Percentiles rank a stretch among this genome's conserved stretches.
Conservation (phyloP, 2,797 vertebrate species). For the Crocodylus rhombifer region DNA sequence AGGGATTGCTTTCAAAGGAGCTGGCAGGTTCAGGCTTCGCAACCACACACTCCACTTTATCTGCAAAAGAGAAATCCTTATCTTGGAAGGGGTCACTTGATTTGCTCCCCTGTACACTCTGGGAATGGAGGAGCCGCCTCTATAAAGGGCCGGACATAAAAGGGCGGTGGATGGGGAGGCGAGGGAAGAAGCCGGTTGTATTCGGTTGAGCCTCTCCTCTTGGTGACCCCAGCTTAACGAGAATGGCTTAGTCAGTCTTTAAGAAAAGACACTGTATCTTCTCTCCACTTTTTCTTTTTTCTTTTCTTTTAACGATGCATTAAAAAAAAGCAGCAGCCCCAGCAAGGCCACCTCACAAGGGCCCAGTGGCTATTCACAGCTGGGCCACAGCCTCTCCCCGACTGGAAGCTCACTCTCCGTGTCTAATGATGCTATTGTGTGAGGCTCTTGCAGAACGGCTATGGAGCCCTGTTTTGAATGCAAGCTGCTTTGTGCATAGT, state of each 20-base stretch:
- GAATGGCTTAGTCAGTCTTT: not conserved
- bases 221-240: not conserved
- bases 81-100: not conserved
- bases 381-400: slow-evolving; percentile 37
- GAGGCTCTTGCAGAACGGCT: slow-evolving; percentile 77
- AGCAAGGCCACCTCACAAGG: not conserved
- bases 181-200: not conserved
- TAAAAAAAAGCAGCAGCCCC: not conserved
- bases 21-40: not conserved
- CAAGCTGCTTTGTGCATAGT: slow-evolving; percentile 81
- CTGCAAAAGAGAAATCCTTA: not conserved
- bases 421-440: slow-evolving; percentile 70
- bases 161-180: not conserved
- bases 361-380: slow-evolving; percentile 38
- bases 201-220: not conserved
- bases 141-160: rapidly evolving
- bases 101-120: not conserved
- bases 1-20: not conserved
- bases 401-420: slow-evolving; percentile 52
- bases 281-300: not conserved
- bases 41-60: not conserved
- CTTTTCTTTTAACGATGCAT: not conserved
- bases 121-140: not conserved
- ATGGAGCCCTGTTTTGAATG: slow-evolving; percentile 74
- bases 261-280: not conserved